phyloP scores from a whole-genome alignment of 2,888 invertebrate species.

The Thysanoteuthis rhombus region DNA sequence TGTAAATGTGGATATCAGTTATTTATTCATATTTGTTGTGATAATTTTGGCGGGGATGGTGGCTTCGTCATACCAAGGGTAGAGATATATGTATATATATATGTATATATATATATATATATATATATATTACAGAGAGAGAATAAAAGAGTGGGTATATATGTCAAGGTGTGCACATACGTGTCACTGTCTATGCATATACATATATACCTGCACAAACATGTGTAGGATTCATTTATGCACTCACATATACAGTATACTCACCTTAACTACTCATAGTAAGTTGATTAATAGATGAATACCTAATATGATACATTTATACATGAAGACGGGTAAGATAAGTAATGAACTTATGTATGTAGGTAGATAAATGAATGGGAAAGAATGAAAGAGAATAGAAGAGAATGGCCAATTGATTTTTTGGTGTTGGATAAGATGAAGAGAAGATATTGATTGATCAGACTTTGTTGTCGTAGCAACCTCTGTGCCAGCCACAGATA shows the following conservation, averaged over 20 bases:
- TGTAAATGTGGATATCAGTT: no score
- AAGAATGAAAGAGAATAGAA: not conserved
- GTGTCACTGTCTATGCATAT: no score
- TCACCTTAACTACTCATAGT: no score
- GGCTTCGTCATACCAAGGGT: no score
- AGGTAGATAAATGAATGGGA: not conserved
- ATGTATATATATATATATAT: no score
- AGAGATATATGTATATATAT: no score
- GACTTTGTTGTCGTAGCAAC: constrained; percentile 1
- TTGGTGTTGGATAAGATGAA: constrained; percentile 12
- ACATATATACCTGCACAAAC: not conserved
- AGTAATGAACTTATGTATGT: not conserved
- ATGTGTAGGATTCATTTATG: not conserved
- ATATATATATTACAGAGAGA: no score
- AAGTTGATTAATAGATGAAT: not conserved
- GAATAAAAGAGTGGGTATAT: no score
- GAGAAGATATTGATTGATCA: not conserved
- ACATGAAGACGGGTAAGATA: not conserved
- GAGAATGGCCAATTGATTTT: not conserved
- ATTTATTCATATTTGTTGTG: no score
- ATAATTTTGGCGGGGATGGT: no score
- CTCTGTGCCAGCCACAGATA: not conserved
- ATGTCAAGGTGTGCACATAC: no score
- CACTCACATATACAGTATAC: no score
- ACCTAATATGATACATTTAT: not conserved